Percentiles rank a stretch among this genome's conserved stretches.
Evolutionary conservation across 2,113 vertebrate species (phyloP).

Genomic region (Leptosomus discolor): DNA sequence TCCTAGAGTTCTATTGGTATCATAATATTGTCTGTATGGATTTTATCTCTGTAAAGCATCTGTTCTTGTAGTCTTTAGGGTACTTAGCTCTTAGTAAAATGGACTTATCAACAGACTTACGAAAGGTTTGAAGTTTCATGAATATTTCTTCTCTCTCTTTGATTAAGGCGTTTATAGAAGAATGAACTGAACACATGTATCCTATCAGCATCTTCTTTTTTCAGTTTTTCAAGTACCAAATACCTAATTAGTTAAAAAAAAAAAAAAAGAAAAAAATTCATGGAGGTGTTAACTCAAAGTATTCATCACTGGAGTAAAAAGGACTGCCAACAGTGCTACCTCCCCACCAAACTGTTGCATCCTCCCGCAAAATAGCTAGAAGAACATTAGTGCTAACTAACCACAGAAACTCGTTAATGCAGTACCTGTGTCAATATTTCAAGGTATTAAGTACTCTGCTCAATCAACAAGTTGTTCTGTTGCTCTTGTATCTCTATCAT

Average conservation of each 20-base stretch:
- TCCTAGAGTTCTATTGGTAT: background rate
- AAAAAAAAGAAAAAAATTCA: background rate
- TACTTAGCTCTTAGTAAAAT: background rate
- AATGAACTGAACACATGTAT: conserved; percentile 99
- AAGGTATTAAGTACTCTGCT: background rate
- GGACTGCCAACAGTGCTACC: background rate
- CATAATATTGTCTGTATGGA: background rate
- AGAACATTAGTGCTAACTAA: background rate
- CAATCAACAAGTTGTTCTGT: background rate
- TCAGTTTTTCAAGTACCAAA: conserved; percentile 93
- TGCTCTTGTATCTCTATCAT: background rate
- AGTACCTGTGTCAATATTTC: background rate
- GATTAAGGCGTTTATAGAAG: conserved; percentile 98
- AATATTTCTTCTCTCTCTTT: conserved; percentile 86
- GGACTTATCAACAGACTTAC: conserved; percentile 76
- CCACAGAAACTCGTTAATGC: background rate
- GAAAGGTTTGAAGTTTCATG: conserved; percentile 86
- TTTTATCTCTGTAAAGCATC: background rate
- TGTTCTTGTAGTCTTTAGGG: background rate
- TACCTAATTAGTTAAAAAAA: conserved; percentile 75
- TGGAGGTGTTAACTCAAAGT: background rate
- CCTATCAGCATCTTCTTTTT: conserved; percentile 89
- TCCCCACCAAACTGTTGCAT: background rate
- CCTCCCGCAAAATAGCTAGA: background rate
- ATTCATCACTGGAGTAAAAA: background rate